Evolutionary conservation across 2,888 invertebrate species (phyloP).

Genomic region (Merodon equestris): DNA sequence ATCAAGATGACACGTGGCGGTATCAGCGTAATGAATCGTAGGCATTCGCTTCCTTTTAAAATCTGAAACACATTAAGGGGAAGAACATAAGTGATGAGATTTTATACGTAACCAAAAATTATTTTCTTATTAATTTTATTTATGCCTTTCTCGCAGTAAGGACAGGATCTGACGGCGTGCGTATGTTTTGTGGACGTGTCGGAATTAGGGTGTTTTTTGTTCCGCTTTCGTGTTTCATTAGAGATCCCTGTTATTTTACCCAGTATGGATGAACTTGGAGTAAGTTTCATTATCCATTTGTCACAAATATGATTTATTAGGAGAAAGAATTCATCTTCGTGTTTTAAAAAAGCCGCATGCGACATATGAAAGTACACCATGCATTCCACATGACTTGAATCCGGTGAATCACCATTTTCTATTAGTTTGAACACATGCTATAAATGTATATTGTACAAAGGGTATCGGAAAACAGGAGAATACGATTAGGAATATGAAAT

Average conservation of each 20-base stretch:
- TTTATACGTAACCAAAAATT: conserved; percentile 16
- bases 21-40: conserved; percentile 72
- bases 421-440: too few relatives aligned
- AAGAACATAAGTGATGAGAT: conserved; percentile 59
- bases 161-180: conserved; percentile 11
- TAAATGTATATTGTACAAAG: too few relatives aligned
- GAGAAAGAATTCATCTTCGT: too few relatives aligned
- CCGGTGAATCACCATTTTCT: too few relatives aligned
- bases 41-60: conserved; percentile 66
- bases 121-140: conserved; percentile 30
- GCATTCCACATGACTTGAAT: too few relatives aligned
- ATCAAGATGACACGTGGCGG: conserved; percentile 72
- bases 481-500: conserved; percentile 40
- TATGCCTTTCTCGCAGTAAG: conserved; percentile 6
- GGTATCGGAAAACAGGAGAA: conserved; percentile 11
- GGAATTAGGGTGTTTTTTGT: conserved; percentile 3
- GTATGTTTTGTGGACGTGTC: conserved; percentile 22
- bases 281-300: conserved; percentile 9
- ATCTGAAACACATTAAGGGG: conserved; percentile 54
- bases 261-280: too few relatives aligned
- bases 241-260: too few relatives aligned
- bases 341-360: too few relatives aligned
- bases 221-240: too few relatives aligned
- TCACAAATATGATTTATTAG: conserved; percentile 50
- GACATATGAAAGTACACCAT: too few relatives aligned